Conservation (phyloP, 1,140 invertebrate genomes). For the Pantala flavescens region DNA sequence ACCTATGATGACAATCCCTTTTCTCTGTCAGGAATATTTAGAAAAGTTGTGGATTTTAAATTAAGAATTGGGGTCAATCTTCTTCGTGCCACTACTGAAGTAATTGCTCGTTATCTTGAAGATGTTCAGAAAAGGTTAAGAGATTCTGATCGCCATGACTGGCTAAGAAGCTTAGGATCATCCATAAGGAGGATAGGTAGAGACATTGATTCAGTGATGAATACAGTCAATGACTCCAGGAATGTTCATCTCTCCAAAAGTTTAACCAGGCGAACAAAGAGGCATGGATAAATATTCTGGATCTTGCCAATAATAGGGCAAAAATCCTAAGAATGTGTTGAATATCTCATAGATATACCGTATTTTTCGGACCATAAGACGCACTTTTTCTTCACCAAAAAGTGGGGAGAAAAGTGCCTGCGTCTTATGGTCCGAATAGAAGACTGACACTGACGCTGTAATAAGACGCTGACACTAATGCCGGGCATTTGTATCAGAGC, state of each 20-base stretch:
- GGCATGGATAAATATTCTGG: neutral
- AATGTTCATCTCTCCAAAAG: neutral
- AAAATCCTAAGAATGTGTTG: too few species aligned
- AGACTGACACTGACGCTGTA: too few species aligned
- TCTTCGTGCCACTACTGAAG: conserved; percentile 39
- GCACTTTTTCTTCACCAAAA: too few species aligned
- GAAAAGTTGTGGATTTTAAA: conserved; percentile 40
- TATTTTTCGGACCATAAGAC: too few species aligned
- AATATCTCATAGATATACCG: too few species aligned
- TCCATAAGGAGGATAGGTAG: neutral
- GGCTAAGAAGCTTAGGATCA: neutral
- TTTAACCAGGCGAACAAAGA: neutral
- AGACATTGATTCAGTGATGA: neutral
- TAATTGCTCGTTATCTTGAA: conserved; percentile 39
- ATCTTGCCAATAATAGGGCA: too few species aligned
- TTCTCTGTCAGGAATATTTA: conserved; percentile 36
- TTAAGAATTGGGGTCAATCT: conserved; percentile 39
- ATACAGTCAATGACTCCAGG: neutral
- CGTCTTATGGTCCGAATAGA: too few species aligned
- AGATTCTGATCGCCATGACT: neutral
- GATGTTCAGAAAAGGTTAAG: conserved; percentile 35
- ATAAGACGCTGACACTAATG: too few species aligned
- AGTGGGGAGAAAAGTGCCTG: too few species aligned
- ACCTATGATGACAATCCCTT: conserved; percentile 22
- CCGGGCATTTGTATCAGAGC: too few species aligned